phyloP scores from a whole-genome alignment of 2,797 vertebrate species.

The Alca torda region DNA sequence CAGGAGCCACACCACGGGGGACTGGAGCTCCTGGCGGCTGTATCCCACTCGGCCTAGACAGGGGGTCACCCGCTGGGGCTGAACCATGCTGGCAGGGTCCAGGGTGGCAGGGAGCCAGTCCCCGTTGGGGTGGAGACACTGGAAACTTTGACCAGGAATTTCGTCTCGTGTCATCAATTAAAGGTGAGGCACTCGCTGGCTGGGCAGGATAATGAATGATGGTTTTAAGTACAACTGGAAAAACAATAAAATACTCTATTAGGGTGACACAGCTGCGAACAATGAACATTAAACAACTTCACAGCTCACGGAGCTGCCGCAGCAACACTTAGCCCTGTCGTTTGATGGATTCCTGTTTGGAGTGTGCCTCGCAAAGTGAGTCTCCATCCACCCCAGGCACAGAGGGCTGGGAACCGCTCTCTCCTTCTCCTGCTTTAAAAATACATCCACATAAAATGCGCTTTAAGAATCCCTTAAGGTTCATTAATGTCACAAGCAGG shows the following conservation, averaged over 20 bases:
- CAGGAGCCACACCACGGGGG: rapidly evolving
- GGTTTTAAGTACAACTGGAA: constrained; percentile 63
- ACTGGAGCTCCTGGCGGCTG: rapidly evolving
- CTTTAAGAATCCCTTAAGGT: constrained; percentile 63
- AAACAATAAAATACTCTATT: constrained; percentile 69
- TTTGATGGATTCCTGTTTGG: constrained; percentile 70
- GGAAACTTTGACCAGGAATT: constrained; percentile 11
- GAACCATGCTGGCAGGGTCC: neutral
- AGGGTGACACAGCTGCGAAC: constrained; percentile 54
- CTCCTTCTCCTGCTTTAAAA: constrained; percentile 36
- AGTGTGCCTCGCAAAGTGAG: neutral
- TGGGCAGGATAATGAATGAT: constrained; percentile 57
- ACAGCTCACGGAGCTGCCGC: neutral
- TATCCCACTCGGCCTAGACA: neutral
- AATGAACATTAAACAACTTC: constrained; percentile 62
- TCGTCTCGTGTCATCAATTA: constrained; percentile 46
- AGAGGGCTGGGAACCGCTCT: neutral
- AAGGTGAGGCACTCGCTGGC: neutral
- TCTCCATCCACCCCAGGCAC: neutral
- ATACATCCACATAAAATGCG: constrained; percentile 47
- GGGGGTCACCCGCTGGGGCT: neutral
- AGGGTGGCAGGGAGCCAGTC: neutral
- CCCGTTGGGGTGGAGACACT: neutral
- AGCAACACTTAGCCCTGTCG: constrained; percentile 30
- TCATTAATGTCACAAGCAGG: constrained; percentile 68